phyloP scores from a whole-genome alignment of 1,140 invertebrate genomes.

The Oppia nitens region DNA sequence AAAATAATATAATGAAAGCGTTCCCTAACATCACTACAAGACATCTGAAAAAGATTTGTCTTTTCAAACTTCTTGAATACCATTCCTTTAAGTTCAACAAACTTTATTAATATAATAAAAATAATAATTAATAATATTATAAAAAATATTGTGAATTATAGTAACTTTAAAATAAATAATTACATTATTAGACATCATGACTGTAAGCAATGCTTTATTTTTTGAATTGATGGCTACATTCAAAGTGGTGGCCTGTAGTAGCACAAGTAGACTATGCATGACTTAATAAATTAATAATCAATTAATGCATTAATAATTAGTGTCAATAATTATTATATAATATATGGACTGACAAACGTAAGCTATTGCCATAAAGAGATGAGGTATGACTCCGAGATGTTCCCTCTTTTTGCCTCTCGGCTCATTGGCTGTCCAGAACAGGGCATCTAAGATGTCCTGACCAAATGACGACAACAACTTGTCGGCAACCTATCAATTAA shows the following conservation, averaged over 20 bases:
- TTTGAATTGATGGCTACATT: constrained; percentile 99
- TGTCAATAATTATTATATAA: constrained; percentile 26
- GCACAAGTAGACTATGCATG: constrained; percentile 72
- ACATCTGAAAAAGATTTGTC: constrained; percentile 78
- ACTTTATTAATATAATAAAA: constrained; percentile 41
- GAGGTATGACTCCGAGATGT: constrained; percentile 68
- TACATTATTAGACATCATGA: constrained; percentile 99
- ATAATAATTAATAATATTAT: constrained; percentile 3
- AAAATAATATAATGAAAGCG: constrained; percentile 82
- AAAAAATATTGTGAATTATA: constrained; percentile 1
- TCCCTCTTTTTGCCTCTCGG: constrained; percentile 49
- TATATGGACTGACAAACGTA: constrained; percentile 59
- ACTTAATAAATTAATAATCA: constrained; percentile 34
- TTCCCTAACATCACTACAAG: constrained; percentile 90
- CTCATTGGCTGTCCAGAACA: constrained; percentile 95
- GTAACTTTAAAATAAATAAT: constrained; percentile 31
- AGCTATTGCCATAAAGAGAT: constrained; percentile 67
- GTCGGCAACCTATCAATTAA: constrained; percentile 51
- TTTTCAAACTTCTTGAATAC: constrained; percentile 99
- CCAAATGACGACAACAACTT: constrained; percentile 90
- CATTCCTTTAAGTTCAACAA: constrained; percentile 95
- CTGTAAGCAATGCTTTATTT: constrained; percentile 89
- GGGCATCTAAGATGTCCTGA: constrained; percentile 89
- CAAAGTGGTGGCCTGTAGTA: constrained; percentile 85
- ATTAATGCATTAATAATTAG: constrained; percentile 8